A percentile compares a stretch with the other conserved stretches of the same genome.
Evolutionary conservation across 2,113 vertebrate species (phyloP).

Genomic region (Lonchura striata): DNA sequence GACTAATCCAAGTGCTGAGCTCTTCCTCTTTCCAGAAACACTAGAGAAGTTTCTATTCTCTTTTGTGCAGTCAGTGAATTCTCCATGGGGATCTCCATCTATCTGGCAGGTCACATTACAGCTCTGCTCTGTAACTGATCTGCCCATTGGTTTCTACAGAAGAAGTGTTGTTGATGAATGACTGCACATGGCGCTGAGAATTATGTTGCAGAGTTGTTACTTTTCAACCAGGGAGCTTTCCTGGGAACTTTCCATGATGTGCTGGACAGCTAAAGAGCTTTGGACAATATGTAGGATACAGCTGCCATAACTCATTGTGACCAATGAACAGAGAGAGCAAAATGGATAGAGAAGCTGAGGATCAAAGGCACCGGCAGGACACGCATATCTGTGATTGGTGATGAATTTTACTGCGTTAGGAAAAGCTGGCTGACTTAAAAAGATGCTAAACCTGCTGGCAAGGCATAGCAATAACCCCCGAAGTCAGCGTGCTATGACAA

Average conservation of each 20-base stretch:
- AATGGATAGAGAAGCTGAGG: conserved; percentile 36
- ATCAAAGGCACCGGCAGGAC: conserved; percentile 53
- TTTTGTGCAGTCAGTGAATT: conserved; percentile 40
- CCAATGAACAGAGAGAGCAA: conserved; percentile 34
- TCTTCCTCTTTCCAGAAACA: conserved; percentile 51
- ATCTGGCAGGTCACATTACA: conserved; percentile 63
- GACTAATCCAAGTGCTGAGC: not conserved
- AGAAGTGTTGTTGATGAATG: conserved; percentile 69
- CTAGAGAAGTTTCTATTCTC: conserved; percentile 29
- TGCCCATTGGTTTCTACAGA: conserved; percentile 35
- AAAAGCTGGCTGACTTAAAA: conserved; percentile 15
- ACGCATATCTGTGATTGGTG: not conserved
- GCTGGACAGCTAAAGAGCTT: conserved; percentile 40
- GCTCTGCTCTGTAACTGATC: conserved; percentile 62
- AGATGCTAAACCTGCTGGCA: conserved; percentile 30
- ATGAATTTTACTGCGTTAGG: conserved; percentile 29
- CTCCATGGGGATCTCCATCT: conserved; percentile 39
- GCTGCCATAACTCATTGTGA: conserved; percentile 53
- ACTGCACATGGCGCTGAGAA: conserved; percentile 57
- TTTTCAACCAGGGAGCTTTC: conserved; percentile 62
- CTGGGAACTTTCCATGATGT: conserved; percentile 53
- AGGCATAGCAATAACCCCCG: not conserved
- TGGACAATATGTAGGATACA: conserved; percentile 7
- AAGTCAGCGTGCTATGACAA: not conserved
- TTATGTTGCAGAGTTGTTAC: conserved; percentile 64